A percentile compares a stretch with the other conserved stretches of the same genome.
Evolutionary conservation across 2,113 vertebrate species (phyloP).

Genomic region (Dascyllus trimaculatus): DNA sequence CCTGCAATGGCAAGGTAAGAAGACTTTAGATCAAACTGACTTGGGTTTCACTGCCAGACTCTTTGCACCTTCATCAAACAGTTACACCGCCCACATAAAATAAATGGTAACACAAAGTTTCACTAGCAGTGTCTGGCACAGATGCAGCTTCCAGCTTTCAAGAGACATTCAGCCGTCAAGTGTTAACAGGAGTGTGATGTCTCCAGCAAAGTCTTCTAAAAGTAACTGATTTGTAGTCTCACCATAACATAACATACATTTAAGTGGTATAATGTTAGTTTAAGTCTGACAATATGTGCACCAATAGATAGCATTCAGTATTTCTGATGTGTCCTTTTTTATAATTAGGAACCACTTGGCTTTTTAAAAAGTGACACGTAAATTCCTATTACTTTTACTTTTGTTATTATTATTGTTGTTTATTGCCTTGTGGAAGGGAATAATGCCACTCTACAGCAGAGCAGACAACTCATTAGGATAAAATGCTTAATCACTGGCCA

Average conservation of each 20-base stretch:
- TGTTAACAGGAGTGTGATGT: neutral
- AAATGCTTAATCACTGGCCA: slow-evolving; percentile 13
- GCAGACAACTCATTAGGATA: slow-evolving; percentile 7
- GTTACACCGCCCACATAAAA: slow-evolving; percentile 1
- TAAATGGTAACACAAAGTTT: neutral
- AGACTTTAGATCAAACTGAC: neutral
- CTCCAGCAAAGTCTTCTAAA: neutral
- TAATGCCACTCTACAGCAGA: neutral
- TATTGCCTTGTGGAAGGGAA: slow-evolving; percentile 6
- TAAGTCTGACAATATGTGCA: neutral
- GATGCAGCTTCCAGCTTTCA: neutral
- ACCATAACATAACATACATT: neutral
- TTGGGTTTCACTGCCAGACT: neutral
- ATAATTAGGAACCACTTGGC: too few relatives aligned
- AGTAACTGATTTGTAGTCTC: neutral
- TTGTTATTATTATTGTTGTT: neutral
- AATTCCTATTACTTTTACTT: too few relatives aligned
- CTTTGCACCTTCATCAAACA: neutral
- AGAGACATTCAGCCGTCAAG: too few relatives aligned
- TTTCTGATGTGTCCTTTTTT: neutral
- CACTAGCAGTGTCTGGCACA: neutral
- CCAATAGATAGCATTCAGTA: neutral
- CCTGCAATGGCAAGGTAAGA: slow-evolving; percentile 89
- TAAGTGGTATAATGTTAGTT: neutral
- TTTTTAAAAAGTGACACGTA: too few relatives aligned